These are phyloP conservation scores for Drosophila austrosaltans DNA, from an alignment of 2,888 invertebrate species.

Conservation along the genomic window DNA sequence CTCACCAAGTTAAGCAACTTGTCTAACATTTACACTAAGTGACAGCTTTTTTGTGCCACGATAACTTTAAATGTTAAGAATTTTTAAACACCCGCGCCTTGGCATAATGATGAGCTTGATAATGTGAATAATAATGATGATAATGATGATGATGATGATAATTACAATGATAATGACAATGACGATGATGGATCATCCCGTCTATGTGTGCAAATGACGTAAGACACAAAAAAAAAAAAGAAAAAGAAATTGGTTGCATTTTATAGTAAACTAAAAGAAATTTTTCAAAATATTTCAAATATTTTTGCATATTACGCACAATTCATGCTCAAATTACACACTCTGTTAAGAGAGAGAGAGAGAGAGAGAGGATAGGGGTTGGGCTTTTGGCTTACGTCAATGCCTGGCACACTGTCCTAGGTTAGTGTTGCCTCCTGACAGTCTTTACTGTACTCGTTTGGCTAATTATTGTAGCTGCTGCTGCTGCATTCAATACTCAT, in stretches of 20 bases:
- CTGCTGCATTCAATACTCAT: neutral
- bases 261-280: neutral
- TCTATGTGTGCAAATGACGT: slow-evolving; percentile 5
- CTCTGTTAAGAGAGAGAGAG: neutral
- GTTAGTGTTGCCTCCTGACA: slow-evolving; percentile 44
- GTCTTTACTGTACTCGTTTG: slow-evolving; percentile 14
- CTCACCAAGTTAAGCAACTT: slow-evolving; percentile 1
- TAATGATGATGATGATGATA: neutral
- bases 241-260: neutral
- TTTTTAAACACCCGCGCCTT: slow-evolving; percentile 8
- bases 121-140: neutral
- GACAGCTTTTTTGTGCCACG: slow-evolving; percentile 2
- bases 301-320: slow-evolving; percentile 21
- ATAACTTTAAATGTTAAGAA: slow-evolving; percentile 6
- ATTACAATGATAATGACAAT: neutral
- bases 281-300: slow-evolving; percentile 10
- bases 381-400: slow-evolving; percentile 43
- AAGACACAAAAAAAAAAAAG: neutral
- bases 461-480: neutral
- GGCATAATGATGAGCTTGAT: neutral
- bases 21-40: slow-evolving; percentile 9
- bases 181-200: slow-evolving; percentile 4
- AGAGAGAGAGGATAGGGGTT: neutral
- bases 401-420: slow-evolving; percentile 50
- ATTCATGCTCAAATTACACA: slow-evolving; percentile 6